These are phyloP conservation scores for Lonchura striata DNA, from an alignment of 2,113 vertebrate species.

Conservation along the genomic window DNA sequence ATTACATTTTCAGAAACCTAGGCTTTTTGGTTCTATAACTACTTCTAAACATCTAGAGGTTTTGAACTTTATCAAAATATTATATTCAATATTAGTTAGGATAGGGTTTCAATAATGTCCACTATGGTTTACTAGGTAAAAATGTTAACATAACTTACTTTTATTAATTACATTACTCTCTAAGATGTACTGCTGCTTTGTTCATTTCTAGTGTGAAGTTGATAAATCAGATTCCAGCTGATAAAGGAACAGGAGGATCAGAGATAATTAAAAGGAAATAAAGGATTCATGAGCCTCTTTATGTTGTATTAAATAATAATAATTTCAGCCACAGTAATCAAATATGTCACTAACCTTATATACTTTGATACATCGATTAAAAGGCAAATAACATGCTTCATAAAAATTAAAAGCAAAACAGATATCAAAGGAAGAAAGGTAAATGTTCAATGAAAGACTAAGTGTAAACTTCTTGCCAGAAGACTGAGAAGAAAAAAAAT, in stretches of 20 bases:
- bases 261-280: not conserved
- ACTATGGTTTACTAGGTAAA: not conserved
- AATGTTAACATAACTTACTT: not conserved
- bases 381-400: not conserved
- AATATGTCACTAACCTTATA: not conserved
- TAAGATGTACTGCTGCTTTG: not conserved
- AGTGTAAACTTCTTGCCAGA: not conserved
- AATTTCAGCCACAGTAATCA: not conserved
- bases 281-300: not conserved
- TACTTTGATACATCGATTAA: not conserved
- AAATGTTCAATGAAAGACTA: not conserved
- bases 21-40: not conserved
- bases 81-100: not conserved
- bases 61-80: not conserved
- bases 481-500: not conserved
- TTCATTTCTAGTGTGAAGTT: not conserved
- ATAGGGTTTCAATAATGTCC: not conserved
- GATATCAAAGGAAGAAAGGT: not conserved
- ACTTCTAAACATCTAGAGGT: not conserved
- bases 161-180: not conserved
- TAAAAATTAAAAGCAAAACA: not conserved
- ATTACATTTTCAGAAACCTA: not conserved
- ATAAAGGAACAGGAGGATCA: not conserved
- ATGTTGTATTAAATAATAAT: not conserved
- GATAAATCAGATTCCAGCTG: not conserved